Conservation (phyloP, 2,113 vertebrate species). For the Haemorhous mexicanus region DNA sequence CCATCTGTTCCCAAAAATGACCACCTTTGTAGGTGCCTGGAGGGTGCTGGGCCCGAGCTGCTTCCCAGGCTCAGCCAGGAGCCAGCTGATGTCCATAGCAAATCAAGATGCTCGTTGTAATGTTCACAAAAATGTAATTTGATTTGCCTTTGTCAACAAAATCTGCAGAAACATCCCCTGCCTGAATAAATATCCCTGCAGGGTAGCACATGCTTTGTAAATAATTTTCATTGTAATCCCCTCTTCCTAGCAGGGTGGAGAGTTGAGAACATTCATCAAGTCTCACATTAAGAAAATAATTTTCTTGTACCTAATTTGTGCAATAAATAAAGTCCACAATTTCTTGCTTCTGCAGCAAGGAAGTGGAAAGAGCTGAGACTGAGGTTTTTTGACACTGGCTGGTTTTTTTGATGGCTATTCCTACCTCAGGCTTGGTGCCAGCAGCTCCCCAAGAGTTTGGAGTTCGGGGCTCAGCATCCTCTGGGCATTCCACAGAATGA, state of each 20-base stretch:
- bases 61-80: constrained; percentile 25
- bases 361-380: neutral
- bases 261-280: constrained; percentile 59
- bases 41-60: neutral
- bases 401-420: neutral
- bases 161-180: constrained; percentile 46
- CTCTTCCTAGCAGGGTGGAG: constrained; percentile 55
- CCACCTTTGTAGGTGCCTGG: constrained; percentile 4
- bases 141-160: constrained; percentile 72
- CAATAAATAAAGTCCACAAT: constrained; percentile 65
- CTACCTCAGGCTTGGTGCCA: neutral
- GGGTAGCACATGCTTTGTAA: constrained; percentile 68
- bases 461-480: neutral
- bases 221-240: constrained; percentile 69
- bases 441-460: neutral
- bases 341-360: constrained; percentile 40
- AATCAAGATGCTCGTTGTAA: constrained; percentile 15
- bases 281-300: constrained; percentile 59
- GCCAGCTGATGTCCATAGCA: constrained; percentile 22
- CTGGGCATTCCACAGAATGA: neutral
- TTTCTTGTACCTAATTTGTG: constrained; percentile 59
- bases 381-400: neutral
- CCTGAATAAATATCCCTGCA: constrained; percentile 65
- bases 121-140: constrained; percentile 40
- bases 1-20: constrained; percentile 6